phyloP scores from a whole-genome alignment of 2,888 invertebrate species.

The Chydorus sphaericus region DNA sequence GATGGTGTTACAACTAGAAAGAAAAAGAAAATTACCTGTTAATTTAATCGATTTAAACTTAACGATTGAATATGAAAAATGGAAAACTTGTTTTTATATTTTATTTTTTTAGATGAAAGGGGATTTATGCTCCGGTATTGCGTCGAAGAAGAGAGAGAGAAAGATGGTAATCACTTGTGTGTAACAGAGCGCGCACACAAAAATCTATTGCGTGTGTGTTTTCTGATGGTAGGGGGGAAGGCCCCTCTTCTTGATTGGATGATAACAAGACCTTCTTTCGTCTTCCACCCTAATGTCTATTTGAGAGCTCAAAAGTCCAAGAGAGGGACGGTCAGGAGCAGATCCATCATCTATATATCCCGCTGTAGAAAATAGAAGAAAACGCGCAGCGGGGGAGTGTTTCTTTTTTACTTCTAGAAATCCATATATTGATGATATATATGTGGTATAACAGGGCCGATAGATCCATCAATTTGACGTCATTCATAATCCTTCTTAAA shows the following conservation, averaged over 20 bases:
- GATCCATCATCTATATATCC: conserved; percentile 3
- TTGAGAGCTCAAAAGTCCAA: background rate
- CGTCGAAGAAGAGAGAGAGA: background rate
- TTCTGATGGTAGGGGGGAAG: background rate
- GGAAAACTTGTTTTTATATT: background rate
- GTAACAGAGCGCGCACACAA: no score
- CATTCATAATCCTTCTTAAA: background rate
- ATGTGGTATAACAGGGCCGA: conserved; percentile 1
- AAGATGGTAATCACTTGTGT: conserved; percentile 1
- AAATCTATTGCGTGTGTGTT: background rate
- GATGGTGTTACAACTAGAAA: background rate
- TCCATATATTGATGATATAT: background rate
- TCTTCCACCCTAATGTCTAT: background rate
- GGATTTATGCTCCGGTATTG: no score
- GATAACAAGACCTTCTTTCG: conserved; percentile 5
- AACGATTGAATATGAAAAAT: background rate
- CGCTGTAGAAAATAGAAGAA: no score
- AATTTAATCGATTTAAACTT: background rate
- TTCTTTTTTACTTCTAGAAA: background rate
- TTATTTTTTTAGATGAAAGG: background rate
- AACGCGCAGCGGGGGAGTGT: conserved; percentile 4
- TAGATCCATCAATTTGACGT: conserved; percentile 7
- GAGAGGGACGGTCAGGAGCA: background rate
- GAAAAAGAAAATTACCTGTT: background rate
- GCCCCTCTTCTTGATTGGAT: conserved; percentile 2